Evolutionary conservation across 2,113 vertebrate genomes (phyloP), one percentile per base, ranked within the genome.

Genomic region (Stictonetta naevosa): DNA sequence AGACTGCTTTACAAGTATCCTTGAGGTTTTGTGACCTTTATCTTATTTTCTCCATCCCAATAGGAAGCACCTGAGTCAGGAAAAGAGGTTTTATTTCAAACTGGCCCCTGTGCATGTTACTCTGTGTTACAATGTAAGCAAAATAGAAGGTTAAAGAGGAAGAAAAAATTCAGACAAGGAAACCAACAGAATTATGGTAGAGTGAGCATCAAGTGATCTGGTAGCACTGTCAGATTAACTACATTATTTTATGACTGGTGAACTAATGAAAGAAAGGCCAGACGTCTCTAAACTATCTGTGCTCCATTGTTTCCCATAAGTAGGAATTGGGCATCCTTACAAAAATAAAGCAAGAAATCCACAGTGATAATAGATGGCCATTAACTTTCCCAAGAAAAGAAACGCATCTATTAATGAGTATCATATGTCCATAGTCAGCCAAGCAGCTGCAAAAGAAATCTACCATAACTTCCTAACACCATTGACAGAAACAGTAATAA

Each of bases 351-450:
- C 15, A 50, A 67, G 80, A 75, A n/a, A 28, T 82, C 28, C 9
- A 28, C 10, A 58, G 21, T 46, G 60, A 33, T 78, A 23, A 19
- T 87, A 6, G 13, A 7, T 31, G 50, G 21, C 11, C 21, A 26
- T 63, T 55, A 29, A 52, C 22, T 10, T 91, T 78, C 52, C 42
- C 3, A 3, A 58, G n/a, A 34, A 20, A 29, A 77, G 19, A 33
- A 44, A 46, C 22, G 34, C 34, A 13, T 36, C 68, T 86, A 6
- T 40, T 81, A 62, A 22, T 48, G 11, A 16, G 19, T 13, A 19
- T 40, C 58, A 4, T 11, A 9, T 0, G 0, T 36, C 33, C 3
- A 0, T 26, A 63, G 38, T 46, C 52, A 63, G 66, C n/a, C 71
- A 85, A 21, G 21, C 42, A 75, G 18, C 46, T 81, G 31, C 52